Base-by-base conservation (phyloP, 2,888 invertebrate genomes). In the Argyra leucocephala region DNA sequence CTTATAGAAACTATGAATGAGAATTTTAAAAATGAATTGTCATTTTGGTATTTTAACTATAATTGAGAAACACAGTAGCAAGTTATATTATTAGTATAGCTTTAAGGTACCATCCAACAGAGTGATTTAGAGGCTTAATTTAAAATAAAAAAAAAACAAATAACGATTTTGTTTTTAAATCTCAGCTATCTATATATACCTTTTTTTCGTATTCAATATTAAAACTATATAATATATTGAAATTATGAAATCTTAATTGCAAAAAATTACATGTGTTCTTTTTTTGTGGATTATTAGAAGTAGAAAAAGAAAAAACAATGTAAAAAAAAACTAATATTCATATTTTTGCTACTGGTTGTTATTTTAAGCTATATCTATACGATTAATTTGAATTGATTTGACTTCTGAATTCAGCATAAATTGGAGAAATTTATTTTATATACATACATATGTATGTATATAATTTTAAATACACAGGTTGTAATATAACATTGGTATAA, bases 31-130 rank as follows among this genome's bases (percentile, higher is more conserved):
- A 48, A 48, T 18, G 15, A 48, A 48, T 18, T 48, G 48, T 48
- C 48, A 48, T 48, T 48, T 48, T 48, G 48, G 48, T 48, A 48
- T 48, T 48, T 48, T 48, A 48, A n/a, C 48, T 12, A 48, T 48
- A 48, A 48, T 48, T 18, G 48, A 48, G 48, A n/a, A n/a, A n/a
- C n/a, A 48, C 48, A 15, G n/a, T 48, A 48, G 31, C 31, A 4
- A 31, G 10, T 31, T 26, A 31, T 31, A 31, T 10, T 31, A 31
- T 31, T 31, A 31, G 31, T 31, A n/a, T 31, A 31, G 7, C 12
- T 31, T 31, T 31, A 7, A 31, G n/a, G n/a, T n/a, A n/a, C n/a
- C n/a, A n/a, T n/a, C n/a, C n/a, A n/a, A n/a, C n/a, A n/a, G n/a
- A n/a, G n/a, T n/a, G n/a, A n/a, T n/a, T n/a, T n/a, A n/a, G n/a